Evolutionary conservation across 2,888 invertebrate genomes (phyloP).

Genomic region (Incurvaria masculella): DNA sequence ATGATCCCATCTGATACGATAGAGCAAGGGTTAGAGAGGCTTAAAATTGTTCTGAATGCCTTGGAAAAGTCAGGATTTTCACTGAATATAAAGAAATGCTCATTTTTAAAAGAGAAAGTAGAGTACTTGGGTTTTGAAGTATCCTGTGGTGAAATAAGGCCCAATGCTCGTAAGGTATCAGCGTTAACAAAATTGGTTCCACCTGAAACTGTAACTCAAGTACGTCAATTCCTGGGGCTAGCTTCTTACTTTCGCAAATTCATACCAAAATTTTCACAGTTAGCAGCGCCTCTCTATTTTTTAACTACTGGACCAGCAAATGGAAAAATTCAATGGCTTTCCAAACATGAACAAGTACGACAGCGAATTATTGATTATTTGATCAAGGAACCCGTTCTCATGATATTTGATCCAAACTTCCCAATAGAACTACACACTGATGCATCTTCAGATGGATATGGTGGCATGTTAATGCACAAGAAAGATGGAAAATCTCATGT

Average conservation of each 20-base stretch:
- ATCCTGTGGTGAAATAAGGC: slow-evolving; percentile 14
- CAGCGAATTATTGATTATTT: slow-evolving; percentile 13
- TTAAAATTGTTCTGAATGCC: slow-evolving; percentile 10
- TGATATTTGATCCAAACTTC: slow-evolving; percentile 13
- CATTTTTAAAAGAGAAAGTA: slow-evolving; percentile 15
- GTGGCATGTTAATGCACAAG: too few species aligned
- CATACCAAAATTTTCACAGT: slow-evolving; percentile 8
- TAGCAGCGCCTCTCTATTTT: slow-evolving; percentile 8
- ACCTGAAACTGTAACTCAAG: slow-evolving; percentile 15
- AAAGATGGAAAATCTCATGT: neutral
- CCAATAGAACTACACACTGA: slow-evolving; percentile 18
- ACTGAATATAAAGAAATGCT: slow-evolving; percentile 16
- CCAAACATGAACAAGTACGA: slow-evolving; percentile 11
- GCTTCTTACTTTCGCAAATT: slow-evolving; percentile 18
- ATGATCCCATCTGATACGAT: slow-evolving; percentile 8
- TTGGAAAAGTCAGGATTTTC: slow-evolving; percentile 17
- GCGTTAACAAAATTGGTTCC: slow-evolving; percentile 13
- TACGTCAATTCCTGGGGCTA: slow-evolving; percentile 9
- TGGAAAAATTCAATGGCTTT: slow-evolving; percentile 8
- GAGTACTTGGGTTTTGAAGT: slow-evolving; percentile 17
- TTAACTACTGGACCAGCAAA: slow-evolving; percentile 9
- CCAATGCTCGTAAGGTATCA: slow-evolving; percentile 16
- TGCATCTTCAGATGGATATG: slow-evolving; percentile 17
- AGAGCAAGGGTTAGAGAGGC: slow-evolving; percentile 12
- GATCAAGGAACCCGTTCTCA: slow-evolving; percentile 14